Percentiles rank a stretch among this genome's conserved stretches.
These are phyloP conservation scores for Catamblyrhynchus diadema DNA, from an alignment of 2,797 vertebrate species.

Conservation along the genomic window DNA sequence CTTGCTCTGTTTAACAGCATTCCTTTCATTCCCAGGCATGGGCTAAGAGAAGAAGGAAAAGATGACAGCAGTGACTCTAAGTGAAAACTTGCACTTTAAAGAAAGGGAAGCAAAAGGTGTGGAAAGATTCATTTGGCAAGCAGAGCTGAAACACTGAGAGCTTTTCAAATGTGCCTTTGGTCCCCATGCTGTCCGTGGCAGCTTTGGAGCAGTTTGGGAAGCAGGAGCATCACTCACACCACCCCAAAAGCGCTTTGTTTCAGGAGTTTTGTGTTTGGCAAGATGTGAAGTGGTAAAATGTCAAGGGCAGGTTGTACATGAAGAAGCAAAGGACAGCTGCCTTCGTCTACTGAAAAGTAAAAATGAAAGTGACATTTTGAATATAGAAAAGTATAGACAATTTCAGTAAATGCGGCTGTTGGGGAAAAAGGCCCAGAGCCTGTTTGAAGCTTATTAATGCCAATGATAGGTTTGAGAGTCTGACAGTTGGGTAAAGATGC, in stretches of 20 bases:
- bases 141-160: neutral
- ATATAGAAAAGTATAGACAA: neutral
- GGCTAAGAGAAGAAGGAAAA: neutral
- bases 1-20: neutral
- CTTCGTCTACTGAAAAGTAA: neutral
- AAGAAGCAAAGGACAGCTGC: neutral
- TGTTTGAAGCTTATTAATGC: neutral
- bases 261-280: neutral
- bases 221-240: neutral
- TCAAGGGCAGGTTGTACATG: neutral
- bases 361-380: neutral
- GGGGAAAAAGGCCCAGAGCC: neutral
- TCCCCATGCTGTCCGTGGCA: rapidly evolving
- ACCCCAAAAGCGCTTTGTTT: neutral
- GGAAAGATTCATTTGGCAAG: neutral
- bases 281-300: neutral
- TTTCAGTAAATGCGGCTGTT: neutral
- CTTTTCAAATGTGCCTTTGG: neutral
- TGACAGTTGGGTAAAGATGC: neutral
- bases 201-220: neutral
- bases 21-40: neutral
- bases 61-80: neutral
- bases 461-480: neutral
- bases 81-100: neutral
- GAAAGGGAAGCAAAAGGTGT: neutral